phyloP scores from a whole-genome alignment of 2,797 vertebrate species.

The Masticophis lateralis region DNA sequence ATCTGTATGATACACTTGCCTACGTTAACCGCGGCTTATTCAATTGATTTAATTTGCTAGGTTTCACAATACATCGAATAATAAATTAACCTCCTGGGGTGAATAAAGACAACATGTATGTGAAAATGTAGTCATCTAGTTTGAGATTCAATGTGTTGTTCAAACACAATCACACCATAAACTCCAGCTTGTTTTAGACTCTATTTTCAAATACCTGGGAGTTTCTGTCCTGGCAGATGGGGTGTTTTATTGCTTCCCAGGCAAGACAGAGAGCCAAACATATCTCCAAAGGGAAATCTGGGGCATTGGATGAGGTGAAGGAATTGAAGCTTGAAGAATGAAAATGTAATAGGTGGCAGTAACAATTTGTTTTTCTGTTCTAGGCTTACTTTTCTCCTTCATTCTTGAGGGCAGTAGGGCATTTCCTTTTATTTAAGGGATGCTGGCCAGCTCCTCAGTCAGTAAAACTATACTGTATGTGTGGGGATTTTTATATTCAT shows the following conservation, averaged over 20 bases:
- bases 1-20: neutral
- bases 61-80: neutral
- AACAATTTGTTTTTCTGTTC: neutral
- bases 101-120: neutral
- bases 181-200: neutral
- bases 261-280: neutral
- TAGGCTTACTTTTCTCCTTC: neutral
- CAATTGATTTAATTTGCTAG: neutral
- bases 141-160: neutral
- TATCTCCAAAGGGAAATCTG: neutral
- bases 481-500: neutral
- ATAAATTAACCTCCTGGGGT: neutral
- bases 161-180: neutral
- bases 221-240: neutral
- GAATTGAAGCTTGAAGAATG: neutral
- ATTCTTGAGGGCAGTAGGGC: neutral
- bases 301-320: neutral
- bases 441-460: neutral
- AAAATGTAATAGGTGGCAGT: neutral
- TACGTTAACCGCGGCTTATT: neutral
- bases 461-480: neutral
- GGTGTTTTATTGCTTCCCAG: neutral
- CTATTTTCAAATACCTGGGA: neutral
- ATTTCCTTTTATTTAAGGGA: neutral
- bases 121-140: neutral